Evolutionary conservation across 2,888 invertebrate genomes (phyloP), one percentile per base, ranked within the genome.

Genomic region (Aleiodes testaceus): DNA sequence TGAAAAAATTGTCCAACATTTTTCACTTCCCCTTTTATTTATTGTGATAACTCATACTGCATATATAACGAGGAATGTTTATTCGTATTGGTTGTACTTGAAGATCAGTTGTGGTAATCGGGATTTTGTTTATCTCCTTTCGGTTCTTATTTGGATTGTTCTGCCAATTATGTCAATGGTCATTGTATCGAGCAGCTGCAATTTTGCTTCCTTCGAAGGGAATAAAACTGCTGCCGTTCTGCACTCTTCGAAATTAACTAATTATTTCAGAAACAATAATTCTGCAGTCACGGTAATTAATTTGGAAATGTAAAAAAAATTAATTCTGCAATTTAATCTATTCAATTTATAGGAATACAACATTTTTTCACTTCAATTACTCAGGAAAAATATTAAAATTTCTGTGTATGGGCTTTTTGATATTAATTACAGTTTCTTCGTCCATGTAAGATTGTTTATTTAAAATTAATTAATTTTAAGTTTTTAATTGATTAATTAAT

Each of bases 51-150:
- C 42, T 16, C 36, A 59, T 14, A 20, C 11, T 1, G 36, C 16
- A 3, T 59, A 42, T 9, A 42, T 59, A 59, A 59, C 59, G 3
- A 59, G 42, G 14, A 14, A 59, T 14, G 26, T 59, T 59, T 59
- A 59, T 18, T 16, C 36, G 16, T 16, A 16, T 59, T 59, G 36
- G 59, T 36, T 59, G 36, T 59, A 59, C 11, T 16, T 59, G 3
- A 11, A 36, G 5, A 9, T 18, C 0, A 59, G 7, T 36, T 14
- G 30, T 1, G 7, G 14, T 14, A 36, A 36, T 42, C 59, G 18
- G 9, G 59, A 59, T 18, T 16, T 36, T 16, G 2, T 2, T 36
- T 59, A 59, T 12, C 16, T 59, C 6, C 16, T 42, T 3, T 59
- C 59, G 16, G 36, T 59, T 11, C 1, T 2, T 42, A n/a, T 30